Evolutionary conservation across 2,888 invertebrate species (phyloP), one percentile per base, ranked within the genome.

Genomic region (Nysson spinosus): DNA sequence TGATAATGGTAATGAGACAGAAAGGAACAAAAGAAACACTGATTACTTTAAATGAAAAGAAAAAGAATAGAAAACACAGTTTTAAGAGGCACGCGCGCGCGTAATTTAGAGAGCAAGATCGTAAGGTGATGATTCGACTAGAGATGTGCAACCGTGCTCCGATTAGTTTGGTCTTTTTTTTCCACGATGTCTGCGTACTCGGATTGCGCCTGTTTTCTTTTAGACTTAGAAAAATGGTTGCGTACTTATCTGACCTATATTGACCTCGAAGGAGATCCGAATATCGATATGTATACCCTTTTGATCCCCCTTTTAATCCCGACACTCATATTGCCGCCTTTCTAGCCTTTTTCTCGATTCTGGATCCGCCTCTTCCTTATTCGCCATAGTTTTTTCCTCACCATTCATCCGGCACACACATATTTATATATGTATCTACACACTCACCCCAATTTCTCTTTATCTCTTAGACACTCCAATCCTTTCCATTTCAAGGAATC

Each of bases 111-210:
- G 9, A 26, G 11, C 28, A 28, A 14, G 9, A 43, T 7, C 4
- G 9, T 4, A 14, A 16, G 43, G 9, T 17, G 26, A 16, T 24
- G 26, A 28, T 43, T 43, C 43, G 43, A 39, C 24, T 28, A 55
- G 55, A 61, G 55, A 14, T 26, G 28, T 37, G 42, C 40, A 43
- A 43, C 56, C 60, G 40, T 34, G 54, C 34, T 47, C 7, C 43
- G 50, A 22, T n/a, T n/a, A n/a, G n/a, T n/a, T n/a, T n/a, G 40
- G 34, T 60, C 30, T 49, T 43, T 58, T 43, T 71, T 71, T 55
- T 66, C 51, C 32, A 30, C 30, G 40, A 43, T 61, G 49, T 32
- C 22, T 52, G 58, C 34, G 55, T 50, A 30, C 26, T 35, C 35
- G 50, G 16, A 35, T 20, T 46, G 39, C 60, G 43, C 52, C 20